Base-by-base conservation (phyloP, 2,888 invertebrate species). In the Andrena camellia region DNA sequence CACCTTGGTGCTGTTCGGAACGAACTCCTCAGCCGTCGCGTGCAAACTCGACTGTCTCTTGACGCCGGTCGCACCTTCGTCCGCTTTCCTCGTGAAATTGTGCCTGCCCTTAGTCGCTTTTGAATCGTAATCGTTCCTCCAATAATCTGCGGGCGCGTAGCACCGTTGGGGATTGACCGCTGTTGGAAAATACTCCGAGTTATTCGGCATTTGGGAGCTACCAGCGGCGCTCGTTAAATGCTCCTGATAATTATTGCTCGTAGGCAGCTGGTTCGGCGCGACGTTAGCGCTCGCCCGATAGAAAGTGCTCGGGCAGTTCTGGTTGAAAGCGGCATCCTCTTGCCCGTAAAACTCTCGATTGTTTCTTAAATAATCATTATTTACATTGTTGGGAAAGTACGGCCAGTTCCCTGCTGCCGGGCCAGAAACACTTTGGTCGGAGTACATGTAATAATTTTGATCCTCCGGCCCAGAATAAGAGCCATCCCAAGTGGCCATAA, bases 21-120 rank as follows among this genome's bases (percentile, higher is more conserved):
- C 94, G 94, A 96, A 96, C 92, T 96, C 96, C 81, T 94, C 95
- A 26, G 96, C 96, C 62, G 95, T 95, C 17, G 95, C 94, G 75
- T 95, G 95, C 59, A 96, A 93, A 87, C 95, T 95, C 52, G 96
- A 96, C 86, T 90, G 83, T 50, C 88, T 84, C 0, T 85, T 72
- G 8, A 69, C 20, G 13, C 33, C 2, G 69, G 23, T 17, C 68
- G 74, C 6, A 64, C 17, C 2, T 26, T 64, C 33, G 4, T 63
- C 59, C 0, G 26, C 6, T 64, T 6, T 52, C 13, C 42, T 57
- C 0, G 0, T 10, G 6, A n/a, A 64, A 57, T 8, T 54, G 3
- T 62, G n/a, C 23, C 77, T 81, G 13, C 8, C 29, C 23, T n/a
- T 67, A 0, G n/a, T 26, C 7, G 5, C 8, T 17, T 17, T 31